phyloP scores from a whole-genome alignment of 2,888 invertebrate species.

The Oscheius sp. region DNA sequence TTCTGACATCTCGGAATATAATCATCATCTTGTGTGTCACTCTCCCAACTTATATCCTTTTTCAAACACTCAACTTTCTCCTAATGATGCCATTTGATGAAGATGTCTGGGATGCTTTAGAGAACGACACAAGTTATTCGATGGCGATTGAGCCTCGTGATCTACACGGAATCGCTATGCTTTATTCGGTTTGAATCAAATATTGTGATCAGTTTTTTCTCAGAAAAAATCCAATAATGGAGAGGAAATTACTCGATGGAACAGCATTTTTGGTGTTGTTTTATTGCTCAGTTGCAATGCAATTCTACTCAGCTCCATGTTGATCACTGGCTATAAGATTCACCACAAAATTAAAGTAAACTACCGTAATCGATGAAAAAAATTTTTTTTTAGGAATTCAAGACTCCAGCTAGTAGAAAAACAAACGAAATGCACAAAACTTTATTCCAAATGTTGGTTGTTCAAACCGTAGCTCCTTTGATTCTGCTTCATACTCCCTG shows the following conservation, averaged over 20 bases:
- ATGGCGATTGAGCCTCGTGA: neutral
- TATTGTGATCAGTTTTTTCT: neutral
- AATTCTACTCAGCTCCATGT: neutral
- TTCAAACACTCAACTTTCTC: conserved; percentile 1
- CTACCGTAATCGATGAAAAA: neutral
- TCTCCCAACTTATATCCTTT: neutral
- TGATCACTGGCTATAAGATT: neutral
- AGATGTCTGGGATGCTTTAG: neutral
- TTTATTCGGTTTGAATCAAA: neutral
- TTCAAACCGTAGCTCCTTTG: neutral
- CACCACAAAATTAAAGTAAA: conserved; percentile 1
- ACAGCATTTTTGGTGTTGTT: neutral
- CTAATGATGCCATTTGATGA: neutral
- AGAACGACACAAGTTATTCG: neutral
- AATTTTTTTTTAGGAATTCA: neutral
- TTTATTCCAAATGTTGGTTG: neutral
- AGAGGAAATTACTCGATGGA: conserved; percentile 7
- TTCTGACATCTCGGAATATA: neutral
- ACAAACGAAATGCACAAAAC: conserved; percentile 4
- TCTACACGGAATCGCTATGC: conserved; percentile 6
- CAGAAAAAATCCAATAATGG: neutral
- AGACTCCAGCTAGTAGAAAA: neutral
- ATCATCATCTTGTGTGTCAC: neutral
- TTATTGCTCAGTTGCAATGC: neutral
- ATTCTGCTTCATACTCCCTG: conserved; percentile 19